Evolutionary conservation across 1,140 invertebrate species (phyloP), one percentile per base, ranked within the genome.

Genomic region (Ips typographus): DNA sequence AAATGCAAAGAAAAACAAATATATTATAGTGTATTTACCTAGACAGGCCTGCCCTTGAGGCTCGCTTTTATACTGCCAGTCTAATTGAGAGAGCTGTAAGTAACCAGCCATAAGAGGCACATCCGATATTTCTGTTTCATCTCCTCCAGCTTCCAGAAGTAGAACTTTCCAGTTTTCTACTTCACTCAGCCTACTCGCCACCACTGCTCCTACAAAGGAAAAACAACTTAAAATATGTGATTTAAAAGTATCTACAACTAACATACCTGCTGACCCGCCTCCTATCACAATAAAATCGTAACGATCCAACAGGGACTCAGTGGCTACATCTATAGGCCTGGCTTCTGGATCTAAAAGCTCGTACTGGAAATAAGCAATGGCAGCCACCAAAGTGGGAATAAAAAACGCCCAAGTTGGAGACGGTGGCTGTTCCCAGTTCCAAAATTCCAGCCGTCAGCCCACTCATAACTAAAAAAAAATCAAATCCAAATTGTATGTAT

Each of bases 211-310:
- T 80, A 80, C 43, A 81, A 81, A 57, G 37, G 6, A 55, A 2
- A 5, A 6, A 2, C n/a, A 55, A 55, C 52, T 6, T 7, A 43
- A 6, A 63, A 55, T 55, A 7, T 7, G 2, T 47, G 22, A 5
- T 47, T 47, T 1, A 47, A 47, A 47, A 67, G 43, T 42, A 55
- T 52, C 22, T 55, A 5, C 8, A 51, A 51, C 8, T 51, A n/a
- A 4, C 40, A 72, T 78, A 89, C 95, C 96, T 74, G 95, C 94
- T 0, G 95, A 98, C 5, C 96, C 96, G 1, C 90, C 93, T 0
- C 97, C 97, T n/a, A 98, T 89, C 66, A 94, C 83, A 65, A 95
- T 92, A 72, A 94, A 95, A 79, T 95, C 92, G 72, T 94, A 95
- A 37, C 89, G 84, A 1, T 85, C 84, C n/a, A 88, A 73, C 22